A percentile compares a stretch with the other conserved stretches of the same genome.
phyloP scores from a whole-genome alignment of 64 coral and sea anemone genomes.

The Pocillopora damicornis region DNA sequence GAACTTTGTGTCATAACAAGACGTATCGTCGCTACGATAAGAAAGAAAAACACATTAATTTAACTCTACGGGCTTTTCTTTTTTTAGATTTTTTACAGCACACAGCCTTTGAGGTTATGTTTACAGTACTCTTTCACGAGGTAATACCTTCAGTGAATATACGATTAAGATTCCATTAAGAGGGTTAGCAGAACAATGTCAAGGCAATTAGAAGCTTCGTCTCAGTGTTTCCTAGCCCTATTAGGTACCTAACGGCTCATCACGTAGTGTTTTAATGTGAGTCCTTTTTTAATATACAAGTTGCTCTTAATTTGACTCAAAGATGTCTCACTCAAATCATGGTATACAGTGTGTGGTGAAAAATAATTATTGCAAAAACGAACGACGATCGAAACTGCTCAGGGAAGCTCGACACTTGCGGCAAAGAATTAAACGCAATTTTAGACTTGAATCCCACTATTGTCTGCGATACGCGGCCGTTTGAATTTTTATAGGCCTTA shows the following conservation, averaged over 20 bases:
- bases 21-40: neutral
- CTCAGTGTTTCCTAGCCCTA: conserved; percentile 3
- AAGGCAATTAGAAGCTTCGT: conserved; percentile 18
- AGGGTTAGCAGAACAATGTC: conserved; percentile 39
- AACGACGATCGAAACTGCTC: neutral
- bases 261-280: conserved; percentile 7
- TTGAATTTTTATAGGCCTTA: conserved; percentile 1
- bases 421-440: neutral
- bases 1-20: conserved; percentile 14
- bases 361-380: neutral
- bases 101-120: neutral
- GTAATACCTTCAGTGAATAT: conserved; percentile 40
- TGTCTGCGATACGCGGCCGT: neutral
- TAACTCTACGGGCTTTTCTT: neutral
- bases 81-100: neutral
- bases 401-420: neutral
- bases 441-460: neutral
- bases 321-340: neutral
- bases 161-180: conserved; percentile 52
- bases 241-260: conserved; percentile 39
- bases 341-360: neutral
- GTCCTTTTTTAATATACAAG: neutral
- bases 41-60: neutral
- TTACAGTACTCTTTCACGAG: conserved; percentile 23
- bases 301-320: no score